phyloP scores from a whole-genome alignment of 2,888 invertebrate species.

The Cheilosia variabilis region DNA sequence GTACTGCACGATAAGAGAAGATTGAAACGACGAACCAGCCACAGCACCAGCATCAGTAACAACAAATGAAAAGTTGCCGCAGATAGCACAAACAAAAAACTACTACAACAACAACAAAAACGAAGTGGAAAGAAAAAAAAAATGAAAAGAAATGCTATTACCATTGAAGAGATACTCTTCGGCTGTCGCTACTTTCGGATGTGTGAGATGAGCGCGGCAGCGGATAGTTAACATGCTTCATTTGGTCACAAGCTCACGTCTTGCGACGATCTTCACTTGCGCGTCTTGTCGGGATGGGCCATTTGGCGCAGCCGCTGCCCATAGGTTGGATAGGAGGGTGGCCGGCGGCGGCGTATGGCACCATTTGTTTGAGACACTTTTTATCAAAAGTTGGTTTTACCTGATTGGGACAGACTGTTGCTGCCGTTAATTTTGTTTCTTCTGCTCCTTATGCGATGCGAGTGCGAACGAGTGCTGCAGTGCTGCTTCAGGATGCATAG shows the following conservation, averaged over 20 bases:
- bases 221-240: constrained; percentile 45
- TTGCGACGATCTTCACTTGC: constrained; percentile 37
- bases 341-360: constrained; percentile 57
- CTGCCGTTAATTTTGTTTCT: constrained; percentile 48
- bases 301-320: constrained; percentile 15
- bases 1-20: constrained; percentile 68
- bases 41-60: constrained; percentile 18
- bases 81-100: constrained; percentile 63
- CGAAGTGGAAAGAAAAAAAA: constrained; percentile 28
- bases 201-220: constrained; percentile 50
- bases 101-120: constrained; percentile 11
- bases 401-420: constrained; percentile 59
- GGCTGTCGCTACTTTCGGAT: constrained; percentile 65
- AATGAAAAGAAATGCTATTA: constrained; percentile 64
- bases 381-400: constrained; percentile 66
- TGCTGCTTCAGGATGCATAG: constrained; percentile 66
- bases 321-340: constrained; percentile 46
- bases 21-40: constrained; percentile 75
- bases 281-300: constrained; percentile 43
- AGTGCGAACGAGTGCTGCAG: constrained; percentile 4
- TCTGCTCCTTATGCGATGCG: neutral
- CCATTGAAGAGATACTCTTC: constrained; percentile 64
- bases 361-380: constrained; percentile 74
- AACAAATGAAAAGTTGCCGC: constrained; percentile 70
- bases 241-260: constrained; percentile 66